These are phyloP conservation scores for Perca flavescens DNA, from an alignment of 2,113 vertebrate genomes.

Conservation along the genomic window DNA sequence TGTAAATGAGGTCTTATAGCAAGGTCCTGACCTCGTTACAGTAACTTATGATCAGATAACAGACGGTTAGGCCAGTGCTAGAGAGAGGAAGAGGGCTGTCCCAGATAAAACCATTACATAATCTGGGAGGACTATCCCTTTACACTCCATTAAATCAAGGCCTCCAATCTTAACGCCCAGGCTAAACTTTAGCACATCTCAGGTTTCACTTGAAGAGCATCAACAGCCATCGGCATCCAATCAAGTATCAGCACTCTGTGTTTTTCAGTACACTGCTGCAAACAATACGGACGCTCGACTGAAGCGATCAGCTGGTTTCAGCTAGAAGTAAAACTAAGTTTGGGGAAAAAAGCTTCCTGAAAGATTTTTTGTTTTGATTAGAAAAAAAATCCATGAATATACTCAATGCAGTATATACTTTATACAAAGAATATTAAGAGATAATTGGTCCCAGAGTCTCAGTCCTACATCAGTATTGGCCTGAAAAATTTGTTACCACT, in stretches of 20 bases:
- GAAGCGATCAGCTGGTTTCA: neutral
- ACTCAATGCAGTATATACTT: neutral
- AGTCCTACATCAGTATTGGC: no score
- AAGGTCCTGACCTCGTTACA: constrained; percentile 40
- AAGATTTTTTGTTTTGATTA: no score
- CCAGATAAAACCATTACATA: constrained; percentile 72
- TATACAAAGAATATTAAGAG: neutral
- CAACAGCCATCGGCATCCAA: constrained; percentile 40
- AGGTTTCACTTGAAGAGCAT: constrained; percentile 56
- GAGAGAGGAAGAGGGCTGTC: constrained; percentile 29
- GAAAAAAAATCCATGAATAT: no score
- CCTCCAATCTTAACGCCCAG: constrained; percentile 45
- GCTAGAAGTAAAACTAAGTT: neutral
- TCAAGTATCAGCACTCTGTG: constrained; percentile 16
- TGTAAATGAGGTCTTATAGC: constrained; percentile 28
- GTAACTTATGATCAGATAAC: constrained; percentile 55
- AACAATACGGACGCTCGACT: neutral
- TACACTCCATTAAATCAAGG: constrained; percentile 67
- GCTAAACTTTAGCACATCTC: constrained; percentile 62
- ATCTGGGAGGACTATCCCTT: constrained; percentile 68
- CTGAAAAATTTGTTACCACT: neutral
- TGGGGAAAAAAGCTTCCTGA: neutral
- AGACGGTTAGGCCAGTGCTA: constrained; percentile 14
- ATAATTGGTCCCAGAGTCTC: no score
- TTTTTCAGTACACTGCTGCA: neutral